A percentile compares a stretch with the other conserved stretches of the same genome.
Conservation (phyloP, 1,140 invertebrate genomes). For the Acromyrmex charruanus region DNA sequence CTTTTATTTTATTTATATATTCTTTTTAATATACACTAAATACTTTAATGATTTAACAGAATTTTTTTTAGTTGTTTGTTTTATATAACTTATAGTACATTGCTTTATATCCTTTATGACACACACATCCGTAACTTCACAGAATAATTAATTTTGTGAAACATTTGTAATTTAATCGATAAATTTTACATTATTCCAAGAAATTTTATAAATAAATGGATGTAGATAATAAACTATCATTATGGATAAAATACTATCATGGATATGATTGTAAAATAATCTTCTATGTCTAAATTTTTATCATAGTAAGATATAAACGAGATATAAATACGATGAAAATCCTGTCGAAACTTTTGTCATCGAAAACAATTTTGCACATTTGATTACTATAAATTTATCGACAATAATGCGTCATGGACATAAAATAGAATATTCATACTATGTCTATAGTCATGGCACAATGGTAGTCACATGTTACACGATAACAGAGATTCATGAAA, state of each 20-base stretch:
- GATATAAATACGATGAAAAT: background rate
- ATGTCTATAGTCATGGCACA: background rate
- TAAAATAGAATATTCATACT: too few relatives aligned
- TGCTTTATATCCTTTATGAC: background rate
- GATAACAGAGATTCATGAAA: constrained; percentile 30
- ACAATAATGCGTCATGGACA: background rate
- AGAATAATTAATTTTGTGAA: constrained; percentile 9
- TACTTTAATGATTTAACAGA: background rate
- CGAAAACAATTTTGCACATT: background rate
- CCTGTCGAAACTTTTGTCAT: background rate
- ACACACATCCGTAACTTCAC: background rate
- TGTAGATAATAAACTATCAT: background rate
- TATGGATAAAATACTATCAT: too few relatives aligned
- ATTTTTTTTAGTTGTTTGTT: background rate
- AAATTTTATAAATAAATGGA: background rate
- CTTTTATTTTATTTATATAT: background rate
- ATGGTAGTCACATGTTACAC: constrained; percentile 29
- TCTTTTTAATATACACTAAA: background rate
- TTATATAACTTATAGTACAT: background rate
- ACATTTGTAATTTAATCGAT: background rate
- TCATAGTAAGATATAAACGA: background rate
- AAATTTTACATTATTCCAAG: background rate
- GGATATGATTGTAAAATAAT: background rate
- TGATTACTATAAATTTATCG: constrained; percentile 28
- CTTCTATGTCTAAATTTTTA: background rate